A percentile compares a stretch with the other conserved stretches of the same genome.
Evolutionary conservation across 2,888 invertebrate species (phyloP).

Genomic region (Noctua pronuba): DNA sequence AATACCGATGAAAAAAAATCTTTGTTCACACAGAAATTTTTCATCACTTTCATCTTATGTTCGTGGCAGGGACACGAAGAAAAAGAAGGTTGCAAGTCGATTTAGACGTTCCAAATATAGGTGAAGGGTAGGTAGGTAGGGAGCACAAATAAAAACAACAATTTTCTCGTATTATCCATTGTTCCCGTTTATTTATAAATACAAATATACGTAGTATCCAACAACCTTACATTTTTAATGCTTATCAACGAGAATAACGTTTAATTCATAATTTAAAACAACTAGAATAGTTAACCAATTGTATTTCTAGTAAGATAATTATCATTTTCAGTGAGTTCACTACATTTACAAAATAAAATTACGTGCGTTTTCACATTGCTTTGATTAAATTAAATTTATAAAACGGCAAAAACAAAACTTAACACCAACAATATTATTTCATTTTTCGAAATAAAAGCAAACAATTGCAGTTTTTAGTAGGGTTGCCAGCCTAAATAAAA

Average conservation of each 20-base stretch:
- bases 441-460: background rate
- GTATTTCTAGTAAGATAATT: constrained; percentile 13
- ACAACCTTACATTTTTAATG: constrained; percentile 61
- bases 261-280: constrained; percentile 34
- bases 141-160: constrained; percentile 16
- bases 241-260: constrained; percentile 47
- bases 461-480: background rate
- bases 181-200: constrained; percentile 63
- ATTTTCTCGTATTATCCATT: constrained; percentile 35
- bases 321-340: constrained; percentile 6
- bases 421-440: background rate
- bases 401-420: background rate
- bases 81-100: background rate
- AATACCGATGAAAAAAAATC: too few relatives aligned
- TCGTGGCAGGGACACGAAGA: background rate
- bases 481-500: constrained; percentile 27
- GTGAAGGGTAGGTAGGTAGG: background rate
- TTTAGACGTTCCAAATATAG: background rate
- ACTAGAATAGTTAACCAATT: constrained; percentile 23
- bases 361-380: constrained; percentile 21
- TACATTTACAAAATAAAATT: constrained; percentile 16
- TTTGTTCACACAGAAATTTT: too few relatives aligned
- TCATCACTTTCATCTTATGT: too few relatives aligned
- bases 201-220: constrained; percentile 58
- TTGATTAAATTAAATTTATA: background rate